phyloP scores from a whole-genome alignment of 2,113 vertebrate species.

The Daubentonia madagascariensis region DNA sequence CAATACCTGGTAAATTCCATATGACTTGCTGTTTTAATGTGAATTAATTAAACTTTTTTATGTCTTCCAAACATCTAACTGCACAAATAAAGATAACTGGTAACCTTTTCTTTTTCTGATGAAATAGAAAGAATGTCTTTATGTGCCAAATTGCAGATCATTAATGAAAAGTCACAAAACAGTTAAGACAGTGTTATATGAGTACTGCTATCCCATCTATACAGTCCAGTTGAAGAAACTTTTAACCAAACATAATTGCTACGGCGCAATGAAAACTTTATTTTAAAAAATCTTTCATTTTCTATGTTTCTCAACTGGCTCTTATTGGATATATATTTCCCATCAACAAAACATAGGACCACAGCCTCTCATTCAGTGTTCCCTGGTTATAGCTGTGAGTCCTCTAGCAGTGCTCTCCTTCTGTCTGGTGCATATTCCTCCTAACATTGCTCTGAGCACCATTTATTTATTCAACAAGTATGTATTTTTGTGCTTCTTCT shows the following conservation, averaged over 20 bases:
- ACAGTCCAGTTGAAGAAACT: background rate
- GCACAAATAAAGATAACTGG: background rate
- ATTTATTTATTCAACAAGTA: background rate
- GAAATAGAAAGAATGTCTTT: background rate
- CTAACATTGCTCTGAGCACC: background rate
- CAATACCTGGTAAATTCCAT: background rate
- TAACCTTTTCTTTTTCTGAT: background rate
- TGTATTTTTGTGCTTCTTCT: background rate
- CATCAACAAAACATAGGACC: background rate
- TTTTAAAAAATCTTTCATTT: background rate
- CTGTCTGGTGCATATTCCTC: background rate
- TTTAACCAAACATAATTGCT: background rate
- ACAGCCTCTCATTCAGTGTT: background rate
- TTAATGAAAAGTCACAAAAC: background rate
- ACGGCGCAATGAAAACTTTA: background rate
- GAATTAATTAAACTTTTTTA: background rate
- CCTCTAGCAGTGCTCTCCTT: rapidly evolving
- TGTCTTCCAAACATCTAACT: background rate
- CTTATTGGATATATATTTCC: background rate
- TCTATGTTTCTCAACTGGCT: background rate
- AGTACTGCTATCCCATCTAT: background rate
- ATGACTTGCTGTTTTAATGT: background rate
- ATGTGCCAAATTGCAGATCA: background rate
- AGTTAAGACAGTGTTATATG: background rate
- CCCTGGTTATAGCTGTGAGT: background rate